Evolutionary conservation across 1,140 invertebrate genomes (phyloP).

Genomic region (Acromyrmex echinatior): DNA sequence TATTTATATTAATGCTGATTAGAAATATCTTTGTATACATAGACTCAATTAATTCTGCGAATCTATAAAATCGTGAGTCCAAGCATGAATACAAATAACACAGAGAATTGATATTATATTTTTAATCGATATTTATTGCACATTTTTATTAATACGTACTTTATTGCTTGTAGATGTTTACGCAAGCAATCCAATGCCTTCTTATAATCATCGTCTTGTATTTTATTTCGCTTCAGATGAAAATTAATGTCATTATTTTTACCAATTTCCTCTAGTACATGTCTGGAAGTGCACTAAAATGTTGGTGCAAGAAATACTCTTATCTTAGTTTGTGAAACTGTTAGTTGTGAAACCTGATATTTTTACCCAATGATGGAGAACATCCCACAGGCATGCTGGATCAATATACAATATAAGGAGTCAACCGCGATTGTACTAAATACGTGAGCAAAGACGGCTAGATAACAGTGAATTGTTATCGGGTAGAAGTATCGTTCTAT

Average conservation of each 20-base stretch:
- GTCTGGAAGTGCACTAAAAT: slow-evolving; percentile 25
- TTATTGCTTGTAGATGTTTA: not conserved
- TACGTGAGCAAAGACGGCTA: slow-evolving; percentile 29
- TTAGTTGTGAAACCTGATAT: not conserved
- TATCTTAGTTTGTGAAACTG: not conserved
- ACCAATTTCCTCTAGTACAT: slow-evolving; percentile 16
- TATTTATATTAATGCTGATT: slow-evolving; percentile 7
- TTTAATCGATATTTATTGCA: not conserved
- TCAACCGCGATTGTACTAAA: slow-evolving; percentile 21
- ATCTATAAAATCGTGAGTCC: slow-evolving; percentile 24
- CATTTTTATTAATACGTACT: slow-evolving; percentile 30
- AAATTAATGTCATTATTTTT: slow-evolving; percentile 12
- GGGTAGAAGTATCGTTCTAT: slow-evolving; percentile 8
- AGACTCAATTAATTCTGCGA: slow-evolving; percentile 38
- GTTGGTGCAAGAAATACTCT: not conserved
- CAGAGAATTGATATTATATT: not conserved
- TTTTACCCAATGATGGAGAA: slow-evolving; percentile 35
- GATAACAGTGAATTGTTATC: slow-evolving; percentile 43
- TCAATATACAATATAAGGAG: slow-evolving; percentile 21
- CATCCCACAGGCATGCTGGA: slow-evolving; percentile 42
- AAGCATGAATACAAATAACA: not conserved
- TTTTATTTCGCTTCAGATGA: slow-evolving; percentile 11
- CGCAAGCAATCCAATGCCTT: slow-evolving; percentile 21
- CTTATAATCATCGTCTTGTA: not conserved
- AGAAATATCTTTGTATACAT: slow-evolving; percentile 15